A percentile compares a stretch with the other conserved stretches of the same genome.
Evolutionary conservation across 2,113 vertebrate species (phyloP).

Genomic region (Argyrosomus japonicus): DNA sequence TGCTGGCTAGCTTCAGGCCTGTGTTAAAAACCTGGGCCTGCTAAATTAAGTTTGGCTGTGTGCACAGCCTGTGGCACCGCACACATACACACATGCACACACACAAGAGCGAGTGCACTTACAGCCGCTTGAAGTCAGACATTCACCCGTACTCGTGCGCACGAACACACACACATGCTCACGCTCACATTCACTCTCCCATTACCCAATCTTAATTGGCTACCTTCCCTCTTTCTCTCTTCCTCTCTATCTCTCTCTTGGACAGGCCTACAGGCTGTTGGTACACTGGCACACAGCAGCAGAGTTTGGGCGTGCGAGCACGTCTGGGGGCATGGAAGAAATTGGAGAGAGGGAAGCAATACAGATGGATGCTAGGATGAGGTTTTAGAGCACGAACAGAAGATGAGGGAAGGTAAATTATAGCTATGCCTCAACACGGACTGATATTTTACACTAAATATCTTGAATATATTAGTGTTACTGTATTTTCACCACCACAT

Average conservation of each 20-base stretch:
- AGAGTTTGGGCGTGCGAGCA: slow-evolving; percentile 60
- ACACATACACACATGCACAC: slow-evolving; percentile 39
- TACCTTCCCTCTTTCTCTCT: slow-evolving; percentile 68
- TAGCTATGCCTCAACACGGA: slow-evolving; percentile 23
- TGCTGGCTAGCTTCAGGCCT: slow-evolving; percentile 78
- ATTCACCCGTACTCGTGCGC: slow-evolving; percentile 49
- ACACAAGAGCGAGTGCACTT: slow-evolving; percentile 57
- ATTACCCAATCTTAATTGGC: slow-evolving; percentile 79
- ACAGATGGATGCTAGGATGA: slow-evolving; percentile 67
- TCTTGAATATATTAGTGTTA: slow-evolving; percentile 28
- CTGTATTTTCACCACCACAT: slow-evolving; percentile 36
- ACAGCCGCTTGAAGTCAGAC: slow-evolving; percentile 65
- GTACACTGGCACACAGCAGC: slow-evolving; percentile 72
- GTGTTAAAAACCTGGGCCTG: slow-evolving; percentile 77
- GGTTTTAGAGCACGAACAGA: slow-evolving; percentile 45
- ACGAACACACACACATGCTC: slow-evolving; percentile 26
- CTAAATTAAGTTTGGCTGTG: slow-evolving; percentile 84
- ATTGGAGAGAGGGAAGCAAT: slow-evolving; percentile 63
- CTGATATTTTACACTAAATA: slow-evolving; percentile 38
- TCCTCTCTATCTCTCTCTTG: slow-evolving; percentile 69
- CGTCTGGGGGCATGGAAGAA: slow-evolving; percentile 71
- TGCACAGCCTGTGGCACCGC: slow-evolving; percentile 78
- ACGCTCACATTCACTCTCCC: slow-evolving; percentile 47
- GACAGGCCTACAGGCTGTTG: slow-evolving; percentile 74
- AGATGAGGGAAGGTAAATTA: slow-evolving; percentile 55